Percentiles rank a stretch among this genome's conserved stretches.
Conservation (phyloP, 2,797 vertebrate species). For the Spea hammondii region DNA sequence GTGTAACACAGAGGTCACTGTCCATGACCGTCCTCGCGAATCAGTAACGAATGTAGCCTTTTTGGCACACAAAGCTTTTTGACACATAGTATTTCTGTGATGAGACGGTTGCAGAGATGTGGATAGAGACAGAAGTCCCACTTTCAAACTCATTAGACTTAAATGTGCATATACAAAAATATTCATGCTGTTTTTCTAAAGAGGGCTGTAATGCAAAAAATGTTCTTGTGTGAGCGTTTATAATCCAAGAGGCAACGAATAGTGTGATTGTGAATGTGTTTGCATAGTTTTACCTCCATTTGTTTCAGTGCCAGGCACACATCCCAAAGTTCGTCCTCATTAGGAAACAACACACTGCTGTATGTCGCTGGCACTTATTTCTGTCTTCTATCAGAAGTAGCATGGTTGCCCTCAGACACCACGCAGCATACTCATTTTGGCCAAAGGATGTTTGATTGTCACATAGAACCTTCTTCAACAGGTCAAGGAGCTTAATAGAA, state of each 20-base stretch:
- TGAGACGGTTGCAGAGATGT: too few species aligned
- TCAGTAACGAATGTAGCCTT: too few species aligned
- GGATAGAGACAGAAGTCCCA: too few species aligned
- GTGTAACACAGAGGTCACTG: neutral
- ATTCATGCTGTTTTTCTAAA: neutral
- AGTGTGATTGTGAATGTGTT: constrained; percentile 13
- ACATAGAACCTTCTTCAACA: too few species aligned
- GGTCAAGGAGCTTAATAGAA: too few species aligned
- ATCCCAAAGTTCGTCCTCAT: constrained; percentile 17
- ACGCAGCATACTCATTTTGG: too few species aligned
- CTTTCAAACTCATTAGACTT: too few species aligned
- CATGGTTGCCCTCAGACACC: too few species aligned
- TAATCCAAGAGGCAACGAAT: constrained; percentile 23
- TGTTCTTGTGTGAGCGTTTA: neutral
- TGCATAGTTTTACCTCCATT: constrained; percentile 23
- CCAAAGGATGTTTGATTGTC: too few species aligned
- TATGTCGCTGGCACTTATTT: constrained; percentile 2
- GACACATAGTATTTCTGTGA: too few species aligned
- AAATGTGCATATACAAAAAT: too few species aligned
- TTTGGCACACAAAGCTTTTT: too few species aligned
- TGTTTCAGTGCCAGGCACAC: constrained; percentile 20
- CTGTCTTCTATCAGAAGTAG: neutral
- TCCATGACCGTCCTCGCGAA: neutral
- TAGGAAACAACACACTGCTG: constrained; percentile 34
- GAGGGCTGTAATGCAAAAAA: constrained; percentile 20